Evolutionary conservation across 2,888 invertebrate species (phyloP).

Genomic region (Gastracanthus pulcherrimus): DNA sequence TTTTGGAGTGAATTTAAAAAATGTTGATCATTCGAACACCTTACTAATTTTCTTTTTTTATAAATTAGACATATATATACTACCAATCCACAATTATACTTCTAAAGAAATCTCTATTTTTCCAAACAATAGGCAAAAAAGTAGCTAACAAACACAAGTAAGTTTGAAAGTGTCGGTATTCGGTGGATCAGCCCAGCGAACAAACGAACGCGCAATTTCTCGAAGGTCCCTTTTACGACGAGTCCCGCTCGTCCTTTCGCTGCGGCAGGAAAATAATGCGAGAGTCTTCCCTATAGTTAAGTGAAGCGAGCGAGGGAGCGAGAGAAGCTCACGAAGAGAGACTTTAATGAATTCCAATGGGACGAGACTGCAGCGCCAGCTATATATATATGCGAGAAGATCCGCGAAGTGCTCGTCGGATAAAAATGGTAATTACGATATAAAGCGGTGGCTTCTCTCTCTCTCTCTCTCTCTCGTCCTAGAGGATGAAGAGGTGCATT

Average conservation of each 20-base stretch:
- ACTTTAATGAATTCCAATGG: constrained; percentile 75
- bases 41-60: too few relatives aligned
- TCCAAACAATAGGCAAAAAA: too few relatives aligned
- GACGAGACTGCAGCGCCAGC: constrained; percentile 44
- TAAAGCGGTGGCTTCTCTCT: constrained; percentile 65
- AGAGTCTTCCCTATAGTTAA: constrained; percentile 67
- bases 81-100: too few relatives aligned
- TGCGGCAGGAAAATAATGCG: constrained; percentile 20
- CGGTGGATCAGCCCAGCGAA: not conserved
- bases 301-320: constrained; percentile 59
- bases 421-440: constrained; percentile 76
- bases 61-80: too few relatives aligned
- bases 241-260: not conserved
- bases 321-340: constrained; percentile 24
- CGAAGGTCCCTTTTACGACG: constrained; percentile 28
- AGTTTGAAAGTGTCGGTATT: too few relatives aligned
- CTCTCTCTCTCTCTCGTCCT: not conserved
- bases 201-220: not conserved
- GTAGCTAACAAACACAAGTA: too few relatives aligned
- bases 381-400: constrained; percentile 49
- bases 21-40: too few relatives aligned
- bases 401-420: constrained; percentile 63
- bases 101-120: too few relatives aligned
- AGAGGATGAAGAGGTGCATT: constrained; percentile 66
- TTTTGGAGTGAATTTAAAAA: too few relatives aligned